Conservation (phyloP, 2,113 vertebrate species). For the Phylloscopus trochiloides region DNA sequence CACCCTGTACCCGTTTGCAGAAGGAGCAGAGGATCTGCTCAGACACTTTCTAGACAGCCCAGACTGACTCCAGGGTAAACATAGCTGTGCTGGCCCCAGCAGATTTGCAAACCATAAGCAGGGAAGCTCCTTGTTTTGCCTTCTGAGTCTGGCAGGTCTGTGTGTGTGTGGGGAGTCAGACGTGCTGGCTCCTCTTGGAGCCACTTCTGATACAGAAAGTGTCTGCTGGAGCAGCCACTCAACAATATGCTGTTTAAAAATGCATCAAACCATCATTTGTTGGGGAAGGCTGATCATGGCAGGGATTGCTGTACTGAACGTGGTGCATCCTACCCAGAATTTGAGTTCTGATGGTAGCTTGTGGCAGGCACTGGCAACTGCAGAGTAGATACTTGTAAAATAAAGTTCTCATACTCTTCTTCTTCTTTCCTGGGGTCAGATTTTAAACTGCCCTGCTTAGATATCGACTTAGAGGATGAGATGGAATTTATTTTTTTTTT, state of each 20-base stretch:
- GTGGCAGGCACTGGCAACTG: background rate
- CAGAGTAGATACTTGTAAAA: background rate
- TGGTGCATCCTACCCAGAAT: background rate
- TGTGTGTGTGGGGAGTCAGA: background rate
- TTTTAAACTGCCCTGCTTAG: background rate
- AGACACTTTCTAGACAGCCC: background rate
- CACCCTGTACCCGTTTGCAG: background rate
- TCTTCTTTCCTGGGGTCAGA: background rate
- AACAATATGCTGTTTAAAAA: constrained; percentile 16
- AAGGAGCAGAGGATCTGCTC: background rate
- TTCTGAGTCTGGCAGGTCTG: background rate
- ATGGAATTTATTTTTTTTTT: background rate
- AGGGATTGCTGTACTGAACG: background rate
- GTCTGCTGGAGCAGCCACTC: background rate
- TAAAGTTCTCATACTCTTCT: background rate
- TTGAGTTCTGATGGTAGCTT: background rate
- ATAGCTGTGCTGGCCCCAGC: background rate
- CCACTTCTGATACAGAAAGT: background rate
- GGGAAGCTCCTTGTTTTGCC: background rate
- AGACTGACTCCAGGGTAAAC: background rate
- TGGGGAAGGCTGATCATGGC: background rate
- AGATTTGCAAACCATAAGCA: background rate
- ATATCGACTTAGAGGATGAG: background rate
- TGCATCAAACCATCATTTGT: constrained; percentile 1
- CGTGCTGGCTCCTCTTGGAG: constrained; percentile 15